Conservation (phyloP, 2,888 invertebrate genomes). For the Hypsopygia costalis region DNA sequence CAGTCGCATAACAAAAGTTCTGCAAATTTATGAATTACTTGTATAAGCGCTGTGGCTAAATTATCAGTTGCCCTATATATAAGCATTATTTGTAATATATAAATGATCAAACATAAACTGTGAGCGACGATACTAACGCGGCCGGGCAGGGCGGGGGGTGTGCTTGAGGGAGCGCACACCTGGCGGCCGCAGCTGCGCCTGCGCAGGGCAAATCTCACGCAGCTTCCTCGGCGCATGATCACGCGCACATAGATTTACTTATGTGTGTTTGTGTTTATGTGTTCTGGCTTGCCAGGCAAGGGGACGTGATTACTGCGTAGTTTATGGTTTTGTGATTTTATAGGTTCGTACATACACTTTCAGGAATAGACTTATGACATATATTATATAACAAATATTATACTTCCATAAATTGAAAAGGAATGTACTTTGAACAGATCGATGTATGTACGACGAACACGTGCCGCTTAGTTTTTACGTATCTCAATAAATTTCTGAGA, state of each 20-base stretch:
- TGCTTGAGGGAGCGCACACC: slow-evolving; percentile 59
- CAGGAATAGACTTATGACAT: neutral
- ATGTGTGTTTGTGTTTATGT: slow-evolving; percentile 1
- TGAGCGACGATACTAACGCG: slow-evolving; percentile 41
- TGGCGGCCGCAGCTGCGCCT: slow-evolving; percentile 76
- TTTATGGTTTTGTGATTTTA: neutral
- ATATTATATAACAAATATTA: too few relatives aligned
- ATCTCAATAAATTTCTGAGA: too few relatives aligned
- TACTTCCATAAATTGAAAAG: too few relatives aligned
- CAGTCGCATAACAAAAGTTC: too few relatives aligned
- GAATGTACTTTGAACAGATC: too few relatives aligned
- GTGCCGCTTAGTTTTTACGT: too few relatives aligned
- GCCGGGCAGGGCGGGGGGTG: slow-evolving; percentile 40
- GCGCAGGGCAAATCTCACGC: slow-evolving; percentile 68
- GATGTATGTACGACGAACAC: too few relatives aligned
- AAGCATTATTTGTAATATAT: too few relatives aligned
- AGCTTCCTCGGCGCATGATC: slow-evolving; percentile 69
- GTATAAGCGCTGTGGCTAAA: too few relatives aligned
- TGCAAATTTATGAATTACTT: too few relatives aligned
- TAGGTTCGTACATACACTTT: neutral
- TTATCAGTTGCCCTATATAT: too few relatives aligned
- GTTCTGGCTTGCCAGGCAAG: neutral
- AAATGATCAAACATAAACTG: slow-evolving; percentile 11
- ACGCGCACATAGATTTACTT: slow-evolving; percentile 31
- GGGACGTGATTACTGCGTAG: neutral